Evolutionary conservation across 2,113 vertebrate genomes (phyloP).

Genomic region (Macquaria australasica): DNA sequence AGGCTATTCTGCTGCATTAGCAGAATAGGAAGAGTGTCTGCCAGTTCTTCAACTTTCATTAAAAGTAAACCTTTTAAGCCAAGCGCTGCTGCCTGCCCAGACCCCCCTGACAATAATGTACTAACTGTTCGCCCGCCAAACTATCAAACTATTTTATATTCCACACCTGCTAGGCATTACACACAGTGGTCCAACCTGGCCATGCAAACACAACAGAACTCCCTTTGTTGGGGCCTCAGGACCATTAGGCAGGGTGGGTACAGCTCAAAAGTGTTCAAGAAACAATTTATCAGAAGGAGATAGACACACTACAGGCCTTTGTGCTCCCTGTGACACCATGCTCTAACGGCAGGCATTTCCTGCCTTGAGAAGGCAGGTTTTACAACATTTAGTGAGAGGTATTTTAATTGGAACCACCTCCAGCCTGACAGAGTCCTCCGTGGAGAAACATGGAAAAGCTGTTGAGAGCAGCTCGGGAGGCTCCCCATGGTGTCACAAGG

Average conservation of each 20-base stretch:
- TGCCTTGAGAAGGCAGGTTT: conserved; percentile 71
- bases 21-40: conserved; percentile 69
- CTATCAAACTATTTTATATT: conserved; percentile 83
- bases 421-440: conserved; percentile 53
- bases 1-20: conserved; percentile 76
- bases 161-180: conserved; percentile 83
- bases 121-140: conserved; percentile 76
- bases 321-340: conserved; percentile 75
- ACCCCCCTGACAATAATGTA: conserved; percentile 79
- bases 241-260: conserved; percentile 72
- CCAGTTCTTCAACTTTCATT: conserved; percentile 80
- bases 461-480: conserved; percentile 55
- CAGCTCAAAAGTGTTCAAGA: conserved; percentile 64
- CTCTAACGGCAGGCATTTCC: conserved; percentile 77
- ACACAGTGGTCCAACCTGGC: conserved; percentile 67
- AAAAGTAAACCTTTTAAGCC: conserved; percentile 76
- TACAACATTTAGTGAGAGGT: conserved; percentile 79
- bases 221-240: conserved; percentile 74
- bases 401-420: conserved; percentile 83
- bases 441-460: conserved; percentile 60
- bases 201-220: conserved; percentile 78
- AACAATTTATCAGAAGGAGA: conserved; percentile 79
- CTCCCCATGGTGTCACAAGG: conserved; percentile 46
- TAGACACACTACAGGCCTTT: conserved; percentile 76
- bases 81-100: conserved; percentile 63